These are phyloP conservation scores for Butorides virescens DNA, from an alignment of 2,113 vertebrate genomes.

Conservation along the genomic window DNA sequence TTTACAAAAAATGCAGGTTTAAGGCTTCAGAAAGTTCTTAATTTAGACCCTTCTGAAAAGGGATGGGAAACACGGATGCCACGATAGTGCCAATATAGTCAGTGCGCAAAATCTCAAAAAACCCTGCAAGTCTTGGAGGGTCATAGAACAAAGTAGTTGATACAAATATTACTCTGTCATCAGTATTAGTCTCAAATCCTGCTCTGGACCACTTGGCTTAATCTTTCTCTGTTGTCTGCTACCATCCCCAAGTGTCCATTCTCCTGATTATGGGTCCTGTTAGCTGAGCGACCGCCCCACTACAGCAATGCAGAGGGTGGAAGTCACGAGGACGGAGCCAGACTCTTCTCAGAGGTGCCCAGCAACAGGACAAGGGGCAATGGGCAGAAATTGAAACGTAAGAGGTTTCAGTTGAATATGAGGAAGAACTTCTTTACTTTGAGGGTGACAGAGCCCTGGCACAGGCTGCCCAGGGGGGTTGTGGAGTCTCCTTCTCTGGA, in stretches of 20 bases:
- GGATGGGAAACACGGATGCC: background rate
- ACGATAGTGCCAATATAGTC: background rate
- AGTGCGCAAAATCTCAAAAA: background rate
- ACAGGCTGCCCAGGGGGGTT: no score
- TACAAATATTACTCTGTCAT: background rate
- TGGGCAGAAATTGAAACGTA: no score
- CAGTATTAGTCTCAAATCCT: background rate
- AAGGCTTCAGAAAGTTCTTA: background rate
- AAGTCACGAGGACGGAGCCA: no score
- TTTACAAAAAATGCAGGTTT: background rate
- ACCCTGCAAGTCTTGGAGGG: background rate
- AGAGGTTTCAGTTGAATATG: no score
- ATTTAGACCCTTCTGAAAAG: background rate
- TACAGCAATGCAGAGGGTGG: background rate
- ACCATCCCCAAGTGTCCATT: background rate
- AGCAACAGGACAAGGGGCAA: no score
- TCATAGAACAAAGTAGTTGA: background rate
- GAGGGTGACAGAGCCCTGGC: no score
- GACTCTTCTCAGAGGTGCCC: no score
- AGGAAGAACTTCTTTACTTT: no score
- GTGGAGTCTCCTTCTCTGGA: no score
- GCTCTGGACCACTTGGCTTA: background rate
- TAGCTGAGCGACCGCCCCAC: accelerated
- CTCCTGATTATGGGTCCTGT: background rate
- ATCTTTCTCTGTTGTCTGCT: background rate